Conservation (phyloP, 2,113 vertebrate genomes). For the Azemiops feae region DNA sequence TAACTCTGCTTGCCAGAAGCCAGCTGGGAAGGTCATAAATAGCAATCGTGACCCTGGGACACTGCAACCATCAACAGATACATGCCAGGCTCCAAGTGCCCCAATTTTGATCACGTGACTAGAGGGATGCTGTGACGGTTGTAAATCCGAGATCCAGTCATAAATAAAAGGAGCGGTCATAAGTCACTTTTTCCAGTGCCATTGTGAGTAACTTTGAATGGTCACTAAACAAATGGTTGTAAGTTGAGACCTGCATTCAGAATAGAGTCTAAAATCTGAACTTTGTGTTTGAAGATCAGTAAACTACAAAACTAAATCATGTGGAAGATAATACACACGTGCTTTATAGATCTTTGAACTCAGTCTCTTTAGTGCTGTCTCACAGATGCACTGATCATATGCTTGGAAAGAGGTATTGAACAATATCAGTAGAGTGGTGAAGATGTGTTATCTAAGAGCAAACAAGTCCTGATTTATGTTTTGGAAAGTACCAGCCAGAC, state of each 20-base stretch:
- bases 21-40: not conserved
- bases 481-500: not conserved
- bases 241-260: not conserved
- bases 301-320: not conserved
- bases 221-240: not conserved
- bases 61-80: not conserved
- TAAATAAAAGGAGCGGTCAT: not conserved
- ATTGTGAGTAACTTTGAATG: not conserved
- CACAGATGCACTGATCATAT: not conserved
- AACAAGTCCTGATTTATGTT: not conserved
- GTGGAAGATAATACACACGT: not conserved
- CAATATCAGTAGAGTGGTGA: not conserved
- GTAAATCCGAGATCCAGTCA: not conserved
- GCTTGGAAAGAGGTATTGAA: not conserved
- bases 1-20: not conserved
- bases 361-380: not conserved
- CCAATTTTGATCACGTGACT: not conserved
- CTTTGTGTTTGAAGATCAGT: slow-evolving; percentile 7
- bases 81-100: not conserved
- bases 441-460: not conserved
- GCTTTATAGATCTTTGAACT: not conserved
- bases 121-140: not conserved
- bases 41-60: not conserved
- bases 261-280: not conserved
- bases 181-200: not conserved